Evolutionary conservation across 2,113 vertebrate genomes (phyloP).

Genomic region (Notarius quadriscutis): DNA sequence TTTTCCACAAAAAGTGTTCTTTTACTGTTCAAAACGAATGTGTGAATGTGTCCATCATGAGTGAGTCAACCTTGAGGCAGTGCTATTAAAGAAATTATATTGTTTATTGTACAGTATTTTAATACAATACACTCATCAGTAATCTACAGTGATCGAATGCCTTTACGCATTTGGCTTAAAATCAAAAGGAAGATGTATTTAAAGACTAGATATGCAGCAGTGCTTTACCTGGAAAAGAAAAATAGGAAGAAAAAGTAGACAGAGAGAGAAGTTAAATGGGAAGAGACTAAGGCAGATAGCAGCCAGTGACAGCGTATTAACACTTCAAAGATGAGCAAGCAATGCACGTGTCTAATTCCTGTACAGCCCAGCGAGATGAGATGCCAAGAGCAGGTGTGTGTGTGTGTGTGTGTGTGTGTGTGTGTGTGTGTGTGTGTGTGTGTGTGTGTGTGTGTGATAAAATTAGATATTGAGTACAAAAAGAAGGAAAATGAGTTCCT

Average conservation of each 20-base stretch:
- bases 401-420: constrained; percentile 29
- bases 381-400: constrained; percentile 10
- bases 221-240: constrained; percentile 11
- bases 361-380: constrained; percentile 24
- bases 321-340: constrained; percentile 47
- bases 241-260: constrained; percentile 9
- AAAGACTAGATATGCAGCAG: neutral
- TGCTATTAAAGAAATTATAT: neutral
- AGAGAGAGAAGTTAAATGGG: neutral
- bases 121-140: neutral
- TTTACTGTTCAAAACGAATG: neutral
- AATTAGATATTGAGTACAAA: constrained; percentile 8
- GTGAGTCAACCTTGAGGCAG: neutral
- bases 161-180: neutral
- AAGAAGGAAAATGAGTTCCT: constrained; percentile 24
- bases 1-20: neutral
- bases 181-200: neutral
- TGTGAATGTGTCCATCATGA: neutral
- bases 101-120: neutral
- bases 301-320: constrained; percentile 30
- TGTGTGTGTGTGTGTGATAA: constrained; percentile 21
- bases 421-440: constrained; percentile 29
- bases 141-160: neutral
- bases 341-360: constrained; percentile 34
- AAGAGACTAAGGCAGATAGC: constrained; percentile 21